A percentile compares a stretch with the other conserved stretches of the same genome.
Evolutionary conservation across 2,113 vertebrate species (phyloP).

Genomic region (Orientallactaga bullata): DNA sequence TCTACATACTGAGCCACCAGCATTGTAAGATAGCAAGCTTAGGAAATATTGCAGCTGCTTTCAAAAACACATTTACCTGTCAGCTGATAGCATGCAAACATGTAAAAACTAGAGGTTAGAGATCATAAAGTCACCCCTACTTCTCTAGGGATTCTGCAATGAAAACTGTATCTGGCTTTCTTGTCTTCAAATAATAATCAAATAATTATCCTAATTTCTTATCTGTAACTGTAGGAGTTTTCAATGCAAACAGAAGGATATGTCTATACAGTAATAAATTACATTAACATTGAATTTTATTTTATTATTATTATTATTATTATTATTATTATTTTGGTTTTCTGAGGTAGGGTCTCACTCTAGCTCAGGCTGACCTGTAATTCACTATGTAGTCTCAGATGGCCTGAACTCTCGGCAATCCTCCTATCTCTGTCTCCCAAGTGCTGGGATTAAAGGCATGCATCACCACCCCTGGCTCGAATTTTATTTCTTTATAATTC

Average conservation of each 20-base stretch:
- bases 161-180: background rate
- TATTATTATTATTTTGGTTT: too few species aligned
- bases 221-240: background rate
- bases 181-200: background rate
- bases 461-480: too few species aligned
- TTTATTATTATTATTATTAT: too few species aligned
- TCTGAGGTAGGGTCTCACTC: too few species aligned
- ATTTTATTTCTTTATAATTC: conserved; percentile 5
- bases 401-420: too few species aligned
- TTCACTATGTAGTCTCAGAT: too few species aligned
- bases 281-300: background rate
- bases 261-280: background rate
- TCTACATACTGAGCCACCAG: background rate
- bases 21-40: background rate
- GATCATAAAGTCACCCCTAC: background rate
- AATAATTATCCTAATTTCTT: background rate
- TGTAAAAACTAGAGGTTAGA: background rate
- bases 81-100: background rate
- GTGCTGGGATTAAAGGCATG: too few species aligned
- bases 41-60: background rate
- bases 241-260: background rate
- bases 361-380: too few species aligned
- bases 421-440: too few species aligned
- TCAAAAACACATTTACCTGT: background rate
- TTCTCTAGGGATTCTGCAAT: background rate